Evolutionary conservation across 2,113 vertebrate species (phyloP).

Genomic region (Motacilla alba): DNA sequence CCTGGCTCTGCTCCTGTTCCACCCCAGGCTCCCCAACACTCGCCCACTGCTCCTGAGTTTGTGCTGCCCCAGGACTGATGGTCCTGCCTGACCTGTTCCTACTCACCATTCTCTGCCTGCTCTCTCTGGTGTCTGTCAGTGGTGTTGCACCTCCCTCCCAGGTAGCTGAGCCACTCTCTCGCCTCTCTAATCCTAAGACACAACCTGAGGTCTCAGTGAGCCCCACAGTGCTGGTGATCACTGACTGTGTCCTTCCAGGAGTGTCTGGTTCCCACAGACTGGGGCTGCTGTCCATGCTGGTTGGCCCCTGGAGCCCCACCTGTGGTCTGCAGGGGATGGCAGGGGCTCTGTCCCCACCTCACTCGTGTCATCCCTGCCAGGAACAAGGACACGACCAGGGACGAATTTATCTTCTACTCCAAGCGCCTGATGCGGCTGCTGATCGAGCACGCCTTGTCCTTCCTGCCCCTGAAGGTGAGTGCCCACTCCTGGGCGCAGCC

Average conservation of each 20-base stretch:
- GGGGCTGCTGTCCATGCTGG: background rate
- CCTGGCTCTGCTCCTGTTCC: background rate
- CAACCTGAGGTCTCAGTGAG: background rate
- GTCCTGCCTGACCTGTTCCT: background rate
- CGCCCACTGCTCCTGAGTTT: background rate
- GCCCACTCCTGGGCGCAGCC: accelerated
- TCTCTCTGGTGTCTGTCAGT: background rate
- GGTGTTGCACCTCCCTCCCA: background rate
- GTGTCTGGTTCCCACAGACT: background rate
- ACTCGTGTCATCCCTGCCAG: constrained; percentile 30
- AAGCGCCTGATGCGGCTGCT: constrained; percentile 91
- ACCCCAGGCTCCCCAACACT: accelerated
- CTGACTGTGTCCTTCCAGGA: background rate
- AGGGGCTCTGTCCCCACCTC: background rate
- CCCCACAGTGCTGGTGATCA: too few species aligned
- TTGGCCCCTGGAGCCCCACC: background rate
- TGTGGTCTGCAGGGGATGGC: background rate
- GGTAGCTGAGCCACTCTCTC: background rate
- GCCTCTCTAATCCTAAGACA: background rate
- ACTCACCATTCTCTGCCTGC: accelerated
- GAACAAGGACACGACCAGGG: constrained; percentile 89
- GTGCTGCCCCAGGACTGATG: accelerated
- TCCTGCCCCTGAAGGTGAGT: constrained; percentile 84
- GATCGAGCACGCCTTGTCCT: constrained; percentile 89
- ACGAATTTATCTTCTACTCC: constrained; percentile 93